phyloP scores from a whole-genome alignment of 1,140 invertebrate species.

The Tetragonula clypearis region DNA sequence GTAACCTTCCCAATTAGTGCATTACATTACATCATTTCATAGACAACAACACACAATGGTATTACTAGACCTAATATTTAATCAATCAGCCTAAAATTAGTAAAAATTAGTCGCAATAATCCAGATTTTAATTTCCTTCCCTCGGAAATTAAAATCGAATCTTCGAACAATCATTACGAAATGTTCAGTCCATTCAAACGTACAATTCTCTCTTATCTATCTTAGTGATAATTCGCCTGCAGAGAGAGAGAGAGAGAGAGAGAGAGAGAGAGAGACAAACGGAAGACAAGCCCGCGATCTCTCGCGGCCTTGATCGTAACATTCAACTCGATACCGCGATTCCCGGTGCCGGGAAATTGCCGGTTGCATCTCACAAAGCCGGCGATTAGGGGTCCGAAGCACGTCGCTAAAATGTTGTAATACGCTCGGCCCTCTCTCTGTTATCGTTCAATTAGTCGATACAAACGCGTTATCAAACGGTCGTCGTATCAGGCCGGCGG shows the following conservation, averaged over 20 bases:
- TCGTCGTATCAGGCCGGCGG: conserved; percentile 3
- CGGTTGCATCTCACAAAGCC: not conserved
- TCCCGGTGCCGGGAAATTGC: not conserved
- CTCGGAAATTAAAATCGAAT: not conserved
- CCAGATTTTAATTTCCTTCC: not conserved
- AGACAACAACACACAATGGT: too few species aligned
- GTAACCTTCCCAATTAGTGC: too few species aligned
- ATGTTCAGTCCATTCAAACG: not conserved
- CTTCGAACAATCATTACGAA: too few species aligned
- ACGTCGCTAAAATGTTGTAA: conserved; percentile 11
- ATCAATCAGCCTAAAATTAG: too few species aligned
- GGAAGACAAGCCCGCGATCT: not conserved
- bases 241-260: not conserved
- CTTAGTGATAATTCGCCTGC: not conserved
- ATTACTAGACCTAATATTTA: too few species aligned
- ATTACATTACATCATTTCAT: too few species aligned
- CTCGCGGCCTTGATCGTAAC: not conserved
- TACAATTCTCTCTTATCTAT: not conserved
- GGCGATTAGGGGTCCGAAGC: not conserved
- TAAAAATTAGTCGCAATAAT: too few species aligned
- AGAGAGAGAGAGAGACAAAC: not conserved
- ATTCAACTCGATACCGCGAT: not conserved
- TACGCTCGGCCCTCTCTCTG: not conserved
- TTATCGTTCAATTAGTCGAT: conserved; percentile 33
- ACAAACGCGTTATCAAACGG: conserved; percentile 30